Conservation (phyloP, 2,797 vertebrate genomes). For the Euthynnus affinis region DNA sequence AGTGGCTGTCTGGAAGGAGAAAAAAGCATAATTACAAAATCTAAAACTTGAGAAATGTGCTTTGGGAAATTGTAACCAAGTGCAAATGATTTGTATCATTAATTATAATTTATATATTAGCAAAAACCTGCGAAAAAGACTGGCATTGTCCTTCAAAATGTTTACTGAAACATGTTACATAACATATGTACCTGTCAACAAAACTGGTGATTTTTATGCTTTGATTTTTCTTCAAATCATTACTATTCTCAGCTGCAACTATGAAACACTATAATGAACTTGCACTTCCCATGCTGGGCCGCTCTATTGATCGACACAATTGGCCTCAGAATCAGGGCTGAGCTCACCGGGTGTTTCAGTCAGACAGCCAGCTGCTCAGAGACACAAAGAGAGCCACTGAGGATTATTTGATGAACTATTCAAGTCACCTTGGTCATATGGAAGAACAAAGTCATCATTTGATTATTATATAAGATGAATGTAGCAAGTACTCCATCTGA, state of each 20-base stretch:
- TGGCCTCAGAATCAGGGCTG: constrained; percentile 36
- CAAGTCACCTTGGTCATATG: constrained; percentile 51
- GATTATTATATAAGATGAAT: constrained; percentile 59
- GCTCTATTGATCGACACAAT: constrained; percentile 63
- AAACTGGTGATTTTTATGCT: neutral
- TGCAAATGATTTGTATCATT: neutral
- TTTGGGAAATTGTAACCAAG: neutral
- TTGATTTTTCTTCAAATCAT: constrained; percentile 36
- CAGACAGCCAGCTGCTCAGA: constrained; percentile 31
- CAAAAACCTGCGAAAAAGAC: neutral
- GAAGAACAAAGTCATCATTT: constrained; percentile 58
- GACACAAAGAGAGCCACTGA: constrained; percentile 26
- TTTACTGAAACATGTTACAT: neutral
- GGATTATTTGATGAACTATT: constrained; percentile 46
- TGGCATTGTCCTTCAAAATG: neutral
- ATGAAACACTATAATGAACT: constrained; percentile 66
- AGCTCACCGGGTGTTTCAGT: constrained; percentile 23
- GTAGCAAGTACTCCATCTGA: constrained; percentile 29
- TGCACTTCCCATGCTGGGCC: constrained; percentile 48
- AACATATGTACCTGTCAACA: constrained; percentile 10
- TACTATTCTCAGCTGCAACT: constrained; percentile 49
- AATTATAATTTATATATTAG: too few relatives aligned
- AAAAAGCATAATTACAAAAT: neutral
- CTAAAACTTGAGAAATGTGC: neutral
- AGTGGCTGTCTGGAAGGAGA: neutral